phyloP scores from a whole-genome alignment of 2,888 invertebrate genomes.

The Volucella inflata region DNA sequence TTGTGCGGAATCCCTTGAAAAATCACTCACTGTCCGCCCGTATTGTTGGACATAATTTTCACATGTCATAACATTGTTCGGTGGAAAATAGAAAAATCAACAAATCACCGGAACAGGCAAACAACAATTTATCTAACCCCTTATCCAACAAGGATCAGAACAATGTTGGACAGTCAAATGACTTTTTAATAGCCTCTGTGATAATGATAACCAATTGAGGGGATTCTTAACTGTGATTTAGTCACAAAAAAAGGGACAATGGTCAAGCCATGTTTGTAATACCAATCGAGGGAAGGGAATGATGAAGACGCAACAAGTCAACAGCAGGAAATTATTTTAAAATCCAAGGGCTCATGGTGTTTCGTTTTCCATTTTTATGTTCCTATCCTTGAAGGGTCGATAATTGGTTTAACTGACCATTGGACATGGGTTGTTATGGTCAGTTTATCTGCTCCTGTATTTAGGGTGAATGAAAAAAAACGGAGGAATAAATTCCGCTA shows the following conservation, averaged over 20 bases:
- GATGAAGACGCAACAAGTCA: constrained; percentile 64
- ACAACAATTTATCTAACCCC: constrained; percentile 23
- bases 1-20: constrained; percentile 31
- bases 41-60: constrained; percentile 51
- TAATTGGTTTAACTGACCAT: constrained; percentile 75
- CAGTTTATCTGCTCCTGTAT: constrained; percentile 42
- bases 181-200: constrained; percentile 59
- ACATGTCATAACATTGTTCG: constrained; percentile 56
- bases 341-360: constrained; percentile 54
- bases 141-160: not conserved
- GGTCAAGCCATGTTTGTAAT: constrained; percentile 53
- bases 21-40: constrained; percentile 51
- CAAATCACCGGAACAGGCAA: constrained; percentile 24
- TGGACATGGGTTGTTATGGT: constrained; percentile 69
- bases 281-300: constrained; percentile 10
- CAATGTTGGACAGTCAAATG: constrained; percentile 42
- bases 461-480: constrained; percentile 48
- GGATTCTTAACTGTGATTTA: constrained; percentile 19
- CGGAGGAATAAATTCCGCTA: not conserved
- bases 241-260: constrained; percentile 56
- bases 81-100: constrained; percentile 40
- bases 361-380: constrained; percentile 21
- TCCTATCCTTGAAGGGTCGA: constrained; percentile 55
- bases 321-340: constrained; percentile 63
- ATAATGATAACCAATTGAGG: constrained; percentile 64